Base-by-base conservation (phyloP, 2,113 vertebrate genomes). In the Mirza zaza region DNA sequence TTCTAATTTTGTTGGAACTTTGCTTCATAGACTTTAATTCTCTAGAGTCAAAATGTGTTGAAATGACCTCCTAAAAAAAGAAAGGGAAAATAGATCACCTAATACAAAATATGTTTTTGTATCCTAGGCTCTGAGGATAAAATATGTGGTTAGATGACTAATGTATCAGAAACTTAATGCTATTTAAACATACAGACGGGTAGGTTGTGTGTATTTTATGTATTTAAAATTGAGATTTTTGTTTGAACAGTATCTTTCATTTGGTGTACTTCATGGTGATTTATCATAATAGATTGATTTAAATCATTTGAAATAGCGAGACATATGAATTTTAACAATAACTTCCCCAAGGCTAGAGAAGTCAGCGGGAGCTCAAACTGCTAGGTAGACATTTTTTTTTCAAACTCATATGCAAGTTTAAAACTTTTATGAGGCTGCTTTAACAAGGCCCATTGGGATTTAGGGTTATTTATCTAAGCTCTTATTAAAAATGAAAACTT, bases 361-460 rank as follows among this genome's bases (percentile, higher is more conserved):
- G 97, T 98, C 98, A 98, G 94, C 96, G 68, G 96, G 97, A 98
- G 79, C 96, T 98, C 91, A 97, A 96, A 97, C 96, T 96, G 95
- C 98, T 98, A 97, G 6, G n/a, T 97, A 97, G 97, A 97, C 82
- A 81, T 92, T 73, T 71, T 95, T 96, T 85, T 88, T 1, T 5
- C 57, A 96, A 96, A 97, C 63, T 97, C 96, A 95, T 97, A 98
- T 98, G 95, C 94, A 98, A 98, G 89, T 98, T 87, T 98, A 98
- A 98, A 98, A 98, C 97, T 97, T 95, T 97, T 97, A 98, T 98
- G 92, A 97, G 97, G 67, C 97, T 98, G 90, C 96, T 98, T 98
- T 99, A 99, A 99, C 95, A 75, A 98, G 98, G 91, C 65, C 98
- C 96, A 95, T 95, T 98, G 98, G 98, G 98, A 98, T 97, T 98